Conservation (phyloP, 2,113 vertebrate genomes). For the Melospiza melodia region DNA sequence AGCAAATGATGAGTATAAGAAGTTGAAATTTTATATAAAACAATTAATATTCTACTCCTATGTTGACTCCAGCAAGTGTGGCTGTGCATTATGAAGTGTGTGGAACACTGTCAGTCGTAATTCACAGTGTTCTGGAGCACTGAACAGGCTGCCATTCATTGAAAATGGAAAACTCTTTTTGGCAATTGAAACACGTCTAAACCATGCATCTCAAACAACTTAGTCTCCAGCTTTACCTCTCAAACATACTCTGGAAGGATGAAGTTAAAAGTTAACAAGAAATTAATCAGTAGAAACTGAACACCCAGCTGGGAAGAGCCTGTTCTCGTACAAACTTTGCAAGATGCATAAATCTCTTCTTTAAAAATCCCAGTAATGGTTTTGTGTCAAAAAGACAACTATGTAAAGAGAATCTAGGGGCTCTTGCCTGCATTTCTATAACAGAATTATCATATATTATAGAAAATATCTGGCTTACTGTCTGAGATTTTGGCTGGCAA, state of each 20-base stretch:
- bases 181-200: background rate
- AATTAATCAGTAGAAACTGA: background rate
- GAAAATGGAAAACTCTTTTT: background rate
- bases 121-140: background rate
- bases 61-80: background rate
- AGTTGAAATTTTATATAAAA: background rate
- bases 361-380: background rate
- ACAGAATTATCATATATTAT: background rate
- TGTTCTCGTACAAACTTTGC: background rate
- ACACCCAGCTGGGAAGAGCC: background rate
- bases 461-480: background rate
- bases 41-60: background rate
- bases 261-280: background rate
- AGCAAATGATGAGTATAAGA: background rate
- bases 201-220: background rate
- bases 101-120: background rate
- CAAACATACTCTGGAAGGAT: background rate
- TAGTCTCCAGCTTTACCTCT: background rate
- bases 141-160: background rate
- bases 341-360: background rate
- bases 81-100: background rate
- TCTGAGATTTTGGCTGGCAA: background rate
- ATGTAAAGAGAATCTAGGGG: background rate
- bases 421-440: conserved; percentile 9
- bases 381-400: conserved; percentile 36